Conservation (phyloP, 2,888 invertebrate genomes). For the Drosophila antonietae region DNA sequence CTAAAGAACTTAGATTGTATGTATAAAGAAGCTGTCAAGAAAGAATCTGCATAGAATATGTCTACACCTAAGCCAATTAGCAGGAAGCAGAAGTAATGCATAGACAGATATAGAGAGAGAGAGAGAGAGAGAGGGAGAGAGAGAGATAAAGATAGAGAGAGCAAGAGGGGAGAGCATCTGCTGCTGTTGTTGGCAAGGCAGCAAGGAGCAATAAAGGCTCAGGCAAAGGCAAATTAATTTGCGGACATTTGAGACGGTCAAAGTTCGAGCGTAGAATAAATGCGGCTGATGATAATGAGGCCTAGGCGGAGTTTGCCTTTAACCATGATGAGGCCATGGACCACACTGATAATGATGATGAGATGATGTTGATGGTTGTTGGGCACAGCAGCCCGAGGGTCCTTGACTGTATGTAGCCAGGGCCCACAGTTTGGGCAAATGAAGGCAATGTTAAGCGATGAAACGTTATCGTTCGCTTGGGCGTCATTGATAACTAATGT, state of each 20-base stretch:
- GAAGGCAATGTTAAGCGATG: slow-evolving; percentile 37
- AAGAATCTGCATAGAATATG: not conserved
- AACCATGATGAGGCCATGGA: slow-evolving; percentile 46
- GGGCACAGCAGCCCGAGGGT: slow-evolving; percentile 6
- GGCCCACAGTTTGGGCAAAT: not conserved
- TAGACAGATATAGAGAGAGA: not conserved
- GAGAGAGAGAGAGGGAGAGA: no score
- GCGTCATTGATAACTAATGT: slow-evolving; percentile 81
- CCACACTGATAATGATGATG: slow-evolving; percentile 54
- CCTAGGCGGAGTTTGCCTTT: slow-evolving; percentile 30
- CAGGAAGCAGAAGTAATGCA: not conserved
- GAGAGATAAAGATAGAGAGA: not conserved
- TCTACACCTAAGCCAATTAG: slow-evolving; percentile 5
- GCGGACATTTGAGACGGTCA: slow-evolving; percentile 58
- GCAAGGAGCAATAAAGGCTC: slow-evolving; percentile 21
- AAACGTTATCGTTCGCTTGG: slow-evolving; percentile 77
- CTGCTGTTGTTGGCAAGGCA: slow-evolving; percentile 27
- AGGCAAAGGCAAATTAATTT: slow-evolving; percentile 59
- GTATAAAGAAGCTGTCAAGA: not conserved
- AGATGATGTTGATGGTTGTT: slow-evolving; percentile 23
- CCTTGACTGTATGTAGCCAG: not conserved
- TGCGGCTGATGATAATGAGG: slow-evolving; percentile 51
- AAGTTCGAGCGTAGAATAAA: slow-evolving; percentile 45
- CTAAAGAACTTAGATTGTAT: not conserved
- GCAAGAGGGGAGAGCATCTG: not conserved